Conservation (phyloP, 2,113 vertebrate genomes). For the Cynopterus brachyotis region DNA sequence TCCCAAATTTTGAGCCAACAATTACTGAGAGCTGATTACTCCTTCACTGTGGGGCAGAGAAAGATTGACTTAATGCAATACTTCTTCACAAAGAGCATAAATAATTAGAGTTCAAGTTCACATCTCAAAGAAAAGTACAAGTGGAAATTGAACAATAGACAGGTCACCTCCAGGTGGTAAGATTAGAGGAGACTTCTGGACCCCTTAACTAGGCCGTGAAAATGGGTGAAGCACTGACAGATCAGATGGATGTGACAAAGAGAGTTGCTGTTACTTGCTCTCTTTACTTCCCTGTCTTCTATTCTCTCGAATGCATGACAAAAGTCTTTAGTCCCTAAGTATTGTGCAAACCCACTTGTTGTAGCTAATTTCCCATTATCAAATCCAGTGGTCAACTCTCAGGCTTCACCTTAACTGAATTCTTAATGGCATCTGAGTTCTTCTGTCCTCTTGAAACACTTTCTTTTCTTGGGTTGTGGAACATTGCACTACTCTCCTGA, state of each 20-base stretch:
- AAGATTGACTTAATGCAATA: conserved; percentile 14
- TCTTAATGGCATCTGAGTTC: background rate
- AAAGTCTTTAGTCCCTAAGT: background rate
- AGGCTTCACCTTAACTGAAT: background rate
- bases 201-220: conserved; percentile 8
- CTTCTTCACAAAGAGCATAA: conserved; percentile 45
- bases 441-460: background rate
- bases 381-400: background rate
- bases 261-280: background rate
- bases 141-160: background rate
- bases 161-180: background rate
- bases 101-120: conserved; percentile 21
- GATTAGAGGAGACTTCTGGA: background rate
- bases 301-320: background rate
- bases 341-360: background rate
- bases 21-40: conserved; percentile 31
- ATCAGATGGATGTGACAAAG: background rate
- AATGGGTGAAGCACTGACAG: background rate
- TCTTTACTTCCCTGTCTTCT: background rate
- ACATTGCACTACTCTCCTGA: background rate
- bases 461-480: background rate
- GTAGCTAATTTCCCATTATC: background rate
- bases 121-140: conserved; percentile 24
- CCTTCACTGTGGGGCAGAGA: background rate
- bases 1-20: conserved; percentile 9